phyloP scores from a whole-genome alignment of 2,888 invertebrate genomes.

The Eupithecia exiguata region DNA sequence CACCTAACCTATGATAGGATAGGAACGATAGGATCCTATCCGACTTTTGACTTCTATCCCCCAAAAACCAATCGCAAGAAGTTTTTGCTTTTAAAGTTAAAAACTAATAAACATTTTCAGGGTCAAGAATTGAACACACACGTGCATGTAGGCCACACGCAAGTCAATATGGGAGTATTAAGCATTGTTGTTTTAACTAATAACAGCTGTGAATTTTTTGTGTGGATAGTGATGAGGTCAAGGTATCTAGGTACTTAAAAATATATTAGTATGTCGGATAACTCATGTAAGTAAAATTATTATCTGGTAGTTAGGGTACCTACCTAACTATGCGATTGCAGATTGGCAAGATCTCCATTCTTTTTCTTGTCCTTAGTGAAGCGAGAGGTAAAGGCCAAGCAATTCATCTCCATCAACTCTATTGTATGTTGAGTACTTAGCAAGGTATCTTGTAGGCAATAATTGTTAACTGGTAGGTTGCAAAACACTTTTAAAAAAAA shows the following conservation, averaged over 20 bases:
- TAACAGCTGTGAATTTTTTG: background rate
- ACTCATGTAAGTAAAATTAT: background rate
- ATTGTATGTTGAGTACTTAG: background rate
- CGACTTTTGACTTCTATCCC: too few species aligned
- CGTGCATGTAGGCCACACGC: conserved; percentile 9
- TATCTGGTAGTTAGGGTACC: background rate
- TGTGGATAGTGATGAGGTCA: background rate
- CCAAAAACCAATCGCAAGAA: background rate
- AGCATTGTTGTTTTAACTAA: conserved; percentile 7
- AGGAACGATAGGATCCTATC: too few species aligned
- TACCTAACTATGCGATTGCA: background rate
- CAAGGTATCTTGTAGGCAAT: background rate
- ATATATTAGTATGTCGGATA: background rate
- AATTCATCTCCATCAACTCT: background rate
- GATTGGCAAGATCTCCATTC: background rate
- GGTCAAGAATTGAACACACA: conserved; percentile 7
- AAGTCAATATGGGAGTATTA: conserved; percentile 9
- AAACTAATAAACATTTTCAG: background rate
- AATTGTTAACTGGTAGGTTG: too few species aligned
- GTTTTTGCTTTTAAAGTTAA: background rate
- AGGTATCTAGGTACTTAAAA: conserved; percentile 5
- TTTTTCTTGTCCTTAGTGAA: background rate
- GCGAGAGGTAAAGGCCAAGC: background rate
- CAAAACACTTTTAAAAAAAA: too few species aligned
- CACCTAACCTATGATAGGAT: too few species aligned